Evolutionary conservation across 2,797 vertebrate species (phyloP).

Genomic region (Sebastes goodei): DNA sequence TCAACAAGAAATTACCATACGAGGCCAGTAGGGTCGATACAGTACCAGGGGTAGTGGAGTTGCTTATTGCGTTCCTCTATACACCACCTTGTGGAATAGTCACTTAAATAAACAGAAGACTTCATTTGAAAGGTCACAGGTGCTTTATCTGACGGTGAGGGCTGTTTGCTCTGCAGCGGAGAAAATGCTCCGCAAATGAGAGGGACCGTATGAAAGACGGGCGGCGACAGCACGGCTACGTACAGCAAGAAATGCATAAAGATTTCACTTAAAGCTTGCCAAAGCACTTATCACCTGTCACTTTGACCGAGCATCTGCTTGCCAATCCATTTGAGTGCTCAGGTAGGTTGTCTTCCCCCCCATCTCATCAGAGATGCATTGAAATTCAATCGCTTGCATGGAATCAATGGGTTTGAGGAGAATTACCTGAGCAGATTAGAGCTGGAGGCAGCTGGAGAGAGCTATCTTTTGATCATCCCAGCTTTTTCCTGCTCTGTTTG

Average conservation of each 20-base stretch:
- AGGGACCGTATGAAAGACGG: conserved; percentile 48
- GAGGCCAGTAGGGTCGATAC: conserved; percentile 7
- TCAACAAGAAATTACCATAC: conserved; percentile 24
- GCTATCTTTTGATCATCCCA: conserved; percentile 64
- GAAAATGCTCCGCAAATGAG: conserved; percentile 49
- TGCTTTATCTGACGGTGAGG: conserved; percentile 43
- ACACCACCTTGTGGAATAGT: conserved; percentile 18
- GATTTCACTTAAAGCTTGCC: conserved; percentile 70
- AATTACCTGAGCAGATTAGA: conserved; percentile 83
- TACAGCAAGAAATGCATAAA: conserved; percentile 66
- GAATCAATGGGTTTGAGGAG: conserved; percentile 80
- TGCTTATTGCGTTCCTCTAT: conserved; percentile 36
- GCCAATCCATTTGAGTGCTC: conserved; percentile 77
- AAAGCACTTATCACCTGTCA: conserved; percentile 78
- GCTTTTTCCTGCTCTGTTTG: conserved; percentile 77
- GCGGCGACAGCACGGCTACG: conserved; percentile 47
- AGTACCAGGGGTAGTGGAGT: conserved; percentile 9
- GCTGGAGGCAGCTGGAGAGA: conserved; percentile 72
- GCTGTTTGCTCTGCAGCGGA: conserved; percentile 21
- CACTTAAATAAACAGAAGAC: conserved; percentile 61
- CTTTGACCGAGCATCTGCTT: conserved; percentile 73
- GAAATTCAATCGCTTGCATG: conserved; percentile 81
- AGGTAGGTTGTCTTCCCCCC: conserved; percentile 47
- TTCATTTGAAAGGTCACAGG: conserved; percentile 72
- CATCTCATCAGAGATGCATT: conserved; percentile 76